Base-by-base conservation (phyloP, 2,888 invertebrate species). In the Muschampia plurimacula region DNA sequence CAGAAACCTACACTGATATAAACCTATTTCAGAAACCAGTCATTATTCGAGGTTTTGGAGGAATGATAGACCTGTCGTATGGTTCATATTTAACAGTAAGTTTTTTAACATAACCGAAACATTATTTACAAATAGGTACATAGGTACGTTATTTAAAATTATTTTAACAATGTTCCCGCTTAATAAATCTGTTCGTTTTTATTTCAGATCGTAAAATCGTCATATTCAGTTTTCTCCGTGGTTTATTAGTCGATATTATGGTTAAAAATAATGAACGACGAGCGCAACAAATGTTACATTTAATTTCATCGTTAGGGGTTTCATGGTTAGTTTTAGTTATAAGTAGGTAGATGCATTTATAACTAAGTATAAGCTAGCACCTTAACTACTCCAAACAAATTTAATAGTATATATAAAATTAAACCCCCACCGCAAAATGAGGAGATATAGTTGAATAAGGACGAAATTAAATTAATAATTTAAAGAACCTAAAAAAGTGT, bases 161-260 rank as follows among this genome's bases (percentile, higher is more conserved):
- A 22, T n/a, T 2, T 2, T 15, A 62, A 28, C 41, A 59, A 28
- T 57, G 15, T 2, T 28, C 2, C 6, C 6, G 49, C 6, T 62
- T 67, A 39, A 8, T 13, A 22, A 57, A 52, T 52, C 15, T 13
- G 44, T 81, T 80, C 57, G 76, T 77, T 78, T 69, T 65, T 28
- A 13, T 83, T 83, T 73, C 81, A 83, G 83, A 81, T 83, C 28
- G 79, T 82, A 28, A 82, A 83, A 69, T 75, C 78, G 28, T 82
- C 83, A 6, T 89, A 89, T 75, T 85, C 88, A 1, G 84, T 84
- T 3, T 87, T 89, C 77, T 88, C 89, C 22, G 78, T 89, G 12
- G 41, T 89, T 3, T 89, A 82, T 78, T 86, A 77, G 67, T 22
- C 22, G 22, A n/a, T 41, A 55, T 28, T 10, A 28, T 55, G 7